These are phyloP conservation scores for Mormyrops attenuatus DNA, from an alignment of 2,797 vertebrate species.

Conservation along the genomic window DNA sequence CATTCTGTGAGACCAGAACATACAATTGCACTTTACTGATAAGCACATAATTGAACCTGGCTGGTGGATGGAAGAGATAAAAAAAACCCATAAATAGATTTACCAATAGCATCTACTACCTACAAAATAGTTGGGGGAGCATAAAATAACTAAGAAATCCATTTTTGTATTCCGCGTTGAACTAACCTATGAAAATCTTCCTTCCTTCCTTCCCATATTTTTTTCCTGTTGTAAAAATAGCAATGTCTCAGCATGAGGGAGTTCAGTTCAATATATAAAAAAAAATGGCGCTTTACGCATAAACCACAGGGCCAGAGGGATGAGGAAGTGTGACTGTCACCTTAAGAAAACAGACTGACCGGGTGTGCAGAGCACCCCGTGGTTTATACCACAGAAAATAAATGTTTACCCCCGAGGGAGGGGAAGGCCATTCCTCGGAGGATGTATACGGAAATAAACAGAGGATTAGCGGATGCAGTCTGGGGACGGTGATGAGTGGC, in stretches of 20 bases:
- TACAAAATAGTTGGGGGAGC: background rate
- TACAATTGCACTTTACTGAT: background rate
- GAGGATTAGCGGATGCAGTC: background rate
- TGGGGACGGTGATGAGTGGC: background rate
- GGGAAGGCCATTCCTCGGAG: background rate
- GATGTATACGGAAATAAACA: background rate
- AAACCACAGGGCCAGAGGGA: background rate
- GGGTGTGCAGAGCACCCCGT: background rate
- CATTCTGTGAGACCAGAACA: background rate
- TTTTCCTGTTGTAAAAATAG: background rate
- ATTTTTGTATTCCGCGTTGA: background rate
- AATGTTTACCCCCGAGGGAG: background rate
- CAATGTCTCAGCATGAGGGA: background rate
- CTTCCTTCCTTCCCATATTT: background rate
- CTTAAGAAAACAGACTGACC: background rate
- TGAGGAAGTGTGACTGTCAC: background rate
- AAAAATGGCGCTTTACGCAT: background rate
- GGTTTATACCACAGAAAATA: background rate
- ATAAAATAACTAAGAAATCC: background rate
- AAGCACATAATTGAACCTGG: slow-evolving; percentile 7
- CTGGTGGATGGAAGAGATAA: background rate
- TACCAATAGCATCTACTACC: background rate
- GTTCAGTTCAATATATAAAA: background rate
- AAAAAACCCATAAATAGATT: background rate
- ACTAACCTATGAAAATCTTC: background rate